Conservation (phyloP, 2,113 vertebrate species). For the Hypanus sabinus region DNA sequence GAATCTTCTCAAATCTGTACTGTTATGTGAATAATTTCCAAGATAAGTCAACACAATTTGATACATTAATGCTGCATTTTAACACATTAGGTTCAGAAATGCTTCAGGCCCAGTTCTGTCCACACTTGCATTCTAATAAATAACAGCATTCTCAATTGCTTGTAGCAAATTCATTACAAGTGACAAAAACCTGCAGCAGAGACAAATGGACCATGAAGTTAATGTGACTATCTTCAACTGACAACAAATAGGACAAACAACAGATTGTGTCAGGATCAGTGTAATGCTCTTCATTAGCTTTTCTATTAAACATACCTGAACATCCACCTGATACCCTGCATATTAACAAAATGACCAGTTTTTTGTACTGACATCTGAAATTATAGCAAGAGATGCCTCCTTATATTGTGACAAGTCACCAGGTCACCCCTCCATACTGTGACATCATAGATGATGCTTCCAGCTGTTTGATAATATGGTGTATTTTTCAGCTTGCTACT, state of each 20-base stretch:
- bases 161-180: constrained; percentile 26
- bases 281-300: not conserved
- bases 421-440: too few relatives aligned
- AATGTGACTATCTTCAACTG: not conserved
- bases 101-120: not conserved
- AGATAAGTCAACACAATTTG: not conserved
- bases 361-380: not conserved
- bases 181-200: not conserved
- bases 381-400: not conserved
- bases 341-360: not conserved
- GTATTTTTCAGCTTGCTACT: not conserved
- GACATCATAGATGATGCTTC: too few relatives aligned
- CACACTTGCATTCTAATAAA: not conserved
- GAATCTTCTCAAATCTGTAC: not conserved
- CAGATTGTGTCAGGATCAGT: not conserved
- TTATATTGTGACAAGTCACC: not conserved
- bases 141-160: not conserved
- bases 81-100: not conserved
- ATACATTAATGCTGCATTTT: not conserved
- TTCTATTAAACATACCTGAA: not conserved
- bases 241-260: not conserved
- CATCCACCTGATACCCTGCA: not conserved
- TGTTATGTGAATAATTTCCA: not conserved
- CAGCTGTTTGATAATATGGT: not conserved
- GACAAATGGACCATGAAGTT: not conserved